A percentile compares a stretch with the other conserved stretches of the same genome.
These are phyloP conservation scores for Heteromurus nitidus DNA, from an alignment of 2,888 invertebrate species.

Conservation along the genomic window DNA sequence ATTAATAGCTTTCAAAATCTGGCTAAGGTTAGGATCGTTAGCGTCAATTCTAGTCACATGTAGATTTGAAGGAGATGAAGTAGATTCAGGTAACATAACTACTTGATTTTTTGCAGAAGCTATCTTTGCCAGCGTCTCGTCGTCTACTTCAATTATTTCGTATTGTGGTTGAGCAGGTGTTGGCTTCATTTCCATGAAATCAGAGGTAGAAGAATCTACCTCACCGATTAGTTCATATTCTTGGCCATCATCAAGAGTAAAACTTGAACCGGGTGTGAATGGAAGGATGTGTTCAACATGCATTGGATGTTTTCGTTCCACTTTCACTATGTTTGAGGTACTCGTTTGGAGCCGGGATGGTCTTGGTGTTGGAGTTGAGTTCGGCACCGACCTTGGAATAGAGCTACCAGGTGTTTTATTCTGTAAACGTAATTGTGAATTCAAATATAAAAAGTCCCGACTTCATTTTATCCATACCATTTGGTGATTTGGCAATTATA, in stretches of 20 bases:
- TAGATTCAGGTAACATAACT: slow-evolving; percentile 37
- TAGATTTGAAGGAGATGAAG: slow-evolving; percentile 17
- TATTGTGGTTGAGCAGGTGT: slow-evolving; percentile 29
- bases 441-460: no score
- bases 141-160: slow-evolving; percentile 73
- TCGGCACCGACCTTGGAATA: background rate
- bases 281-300: slow-evolving; percentile 31
- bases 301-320: slow-evolving; percentile 11
- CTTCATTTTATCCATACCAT: no score
- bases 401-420: background rate
- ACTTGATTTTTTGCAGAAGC: slow-evolving; percentile 56
- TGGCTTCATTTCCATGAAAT: slow-evolving; percentile 42
- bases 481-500: no score
- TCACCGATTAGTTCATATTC: slow-evolving; percentile 73
- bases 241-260: slow-evolving; percentile 71
- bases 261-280: slow-evolving; percentile 44
- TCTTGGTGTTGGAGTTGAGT: slow-evolving; percentile 8
- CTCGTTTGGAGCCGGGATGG: no score
- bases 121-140: slow-evolving; percentile 70
- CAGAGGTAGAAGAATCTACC: slow-evolving; percentile 55
- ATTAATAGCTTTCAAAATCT: slow-evolving; percentile 70
- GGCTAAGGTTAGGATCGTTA: slow-evolving; percentile 69
- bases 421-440: background rate
- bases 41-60: slow-evolving; percentile 68
- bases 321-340: background rate